Percentiles rank a stretch among this genome's conserved stretches.
phyloP scores from a whole-genome alignment of 2,888 invertebrate species.

The Melanostoma scalare region DNA sequence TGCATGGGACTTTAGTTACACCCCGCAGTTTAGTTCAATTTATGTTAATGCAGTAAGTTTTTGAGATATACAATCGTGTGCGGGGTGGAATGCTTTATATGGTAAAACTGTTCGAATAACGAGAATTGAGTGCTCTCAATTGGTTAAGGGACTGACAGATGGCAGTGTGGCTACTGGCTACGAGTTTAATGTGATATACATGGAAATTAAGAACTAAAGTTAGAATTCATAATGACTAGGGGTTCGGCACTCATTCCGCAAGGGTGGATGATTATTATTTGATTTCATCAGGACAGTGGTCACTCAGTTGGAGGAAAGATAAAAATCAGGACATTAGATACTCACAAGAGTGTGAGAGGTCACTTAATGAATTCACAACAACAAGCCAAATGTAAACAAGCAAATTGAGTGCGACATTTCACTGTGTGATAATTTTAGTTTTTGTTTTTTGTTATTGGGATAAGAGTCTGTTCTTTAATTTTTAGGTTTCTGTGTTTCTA shows the following conservation, averaged over 20 bases:
- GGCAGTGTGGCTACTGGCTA: slow-evolving; percentile 7
- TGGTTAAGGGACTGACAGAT: slow-evolving; percentile 41
- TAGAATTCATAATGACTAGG: not conserved
- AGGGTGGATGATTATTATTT: not conserved
- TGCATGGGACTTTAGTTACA: slow-evolving; percentile 3
- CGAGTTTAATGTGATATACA: slow-evolving; percentile 20
- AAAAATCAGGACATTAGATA: too few relatives aligned
- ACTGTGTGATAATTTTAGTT: too few relatives aligned
- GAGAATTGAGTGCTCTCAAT: slow-evolving; percentile 30
- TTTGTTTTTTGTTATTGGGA: too few relatives aligned
- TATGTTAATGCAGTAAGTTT: slow-evolving; percentile 34
- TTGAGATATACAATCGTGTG: slow-evolving; percentile 44
- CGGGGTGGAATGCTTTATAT: slow-evolving; percentile 10
- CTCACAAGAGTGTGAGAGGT: too few relatives aligned
- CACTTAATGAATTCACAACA: too few relatives aligned
- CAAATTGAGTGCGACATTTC: too few relatives aligned
- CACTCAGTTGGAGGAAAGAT: not conserved
- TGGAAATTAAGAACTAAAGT: slow-evolving; percentile 3
- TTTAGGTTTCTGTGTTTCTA: too few relatives aligned
- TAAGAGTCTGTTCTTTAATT: too few relatives aligned
- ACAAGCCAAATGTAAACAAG: too few relatives aligned
- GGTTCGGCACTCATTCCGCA: not conserved
- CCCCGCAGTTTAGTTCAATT: slow-evolving; percentile 55
- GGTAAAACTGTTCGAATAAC: slow-evolving; percentile 21
- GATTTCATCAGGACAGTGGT: slow-evolving; percentile 12